These are phyloP conservation scores for Crenuchus spilurus DNA, from an alignment of 2,797 vertebrate species.

Conservation along the genomic window DNA sequence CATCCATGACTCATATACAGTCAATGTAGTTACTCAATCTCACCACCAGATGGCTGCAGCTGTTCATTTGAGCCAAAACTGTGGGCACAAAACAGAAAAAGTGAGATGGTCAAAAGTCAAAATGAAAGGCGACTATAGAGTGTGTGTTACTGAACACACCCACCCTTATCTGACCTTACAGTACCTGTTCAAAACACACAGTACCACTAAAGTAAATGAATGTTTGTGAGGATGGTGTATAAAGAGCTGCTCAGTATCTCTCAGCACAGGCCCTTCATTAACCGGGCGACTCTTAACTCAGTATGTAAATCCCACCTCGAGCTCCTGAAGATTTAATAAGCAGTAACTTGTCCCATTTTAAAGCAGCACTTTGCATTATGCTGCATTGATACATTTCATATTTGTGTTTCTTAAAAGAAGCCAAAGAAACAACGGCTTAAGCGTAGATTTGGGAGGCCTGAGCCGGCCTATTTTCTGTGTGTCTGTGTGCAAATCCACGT, in stretches of 20 bases:
- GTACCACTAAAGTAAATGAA: not conserved
- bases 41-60: constrained; percentile 25
- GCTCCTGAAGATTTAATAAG: constrained; percentile 50
- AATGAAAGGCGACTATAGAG: too few species aligned
- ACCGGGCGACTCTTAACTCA: constrained; percentile 1
- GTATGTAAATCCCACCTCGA: constrained; percentile 39
- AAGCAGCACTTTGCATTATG: constrained; percentile 52
- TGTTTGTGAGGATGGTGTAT: not conserved
- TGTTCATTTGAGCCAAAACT: not conserved
- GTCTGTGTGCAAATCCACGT: constrained; percentile 61
- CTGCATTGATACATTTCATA: constrained; percentile 52
- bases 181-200: not conserved
- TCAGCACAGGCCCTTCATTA: not conserved
- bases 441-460: constrained; percentile 59
- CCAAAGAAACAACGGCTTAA: constrained; percentile 64
- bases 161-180: not conserved
- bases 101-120: too few species aligned
- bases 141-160: too few species aligned
- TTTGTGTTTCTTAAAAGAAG: constrained; percentile 54
- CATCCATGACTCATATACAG: too few species aligned
- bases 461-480: constrained; percentile 55
- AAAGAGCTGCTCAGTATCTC: not conserved
- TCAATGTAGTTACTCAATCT: too few species aligned
- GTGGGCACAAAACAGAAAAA: too few species aligned
- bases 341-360: constrained; percentile 44